These are phyloP conservation scores for cattle (Bos taurus) DNA, from an alignment of 2,113 vertebrate genomes.

Conservation along the genomic window DNA sequence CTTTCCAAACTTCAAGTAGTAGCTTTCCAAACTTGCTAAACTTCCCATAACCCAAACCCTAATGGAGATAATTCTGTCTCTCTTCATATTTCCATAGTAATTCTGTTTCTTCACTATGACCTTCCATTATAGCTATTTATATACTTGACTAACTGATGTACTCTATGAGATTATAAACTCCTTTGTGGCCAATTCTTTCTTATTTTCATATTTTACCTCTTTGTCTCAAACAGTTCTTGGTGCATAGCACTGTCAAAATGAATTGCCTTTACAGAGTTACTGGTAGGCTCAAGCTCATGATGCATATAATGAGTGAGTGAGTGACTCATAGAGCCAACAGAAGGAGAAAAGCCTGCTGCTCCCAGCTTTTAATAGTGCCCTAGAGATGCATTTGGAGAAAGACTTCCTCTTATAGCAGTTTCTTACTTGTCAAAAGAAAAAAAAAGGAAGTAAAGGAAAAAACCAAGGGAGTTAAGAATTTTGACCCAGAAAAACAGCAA, in stretches of 20 bases:
- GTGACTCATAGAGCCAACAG: background rate
- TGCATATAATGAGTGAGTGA: background rate
- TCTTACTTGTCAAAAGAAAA: background rate
- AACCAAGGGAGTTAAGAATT: background rate
- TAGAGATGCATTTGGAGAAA: slow-evolving; percentile 43
- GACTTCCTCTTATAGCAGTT: background rate
- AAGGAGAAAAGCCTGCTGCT: background rate
- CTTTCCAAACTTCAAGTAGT: background rate
- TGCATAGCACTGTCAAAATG: background rate
- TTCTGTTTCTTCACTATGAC: background rate
- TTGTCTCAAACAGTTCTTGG: background rate
- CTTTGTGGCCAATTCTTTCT: background rate
- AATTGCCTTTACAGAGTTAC: background rate
- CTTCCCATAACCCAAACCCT: background rate
- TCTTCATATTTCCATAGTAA: background rate
- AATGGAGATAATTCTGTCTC: background rate
- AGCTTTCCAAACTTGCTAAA: background rate
- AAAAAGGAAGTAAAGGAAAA: background rate
- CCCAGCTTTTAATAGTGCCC: slow-evolving; percentile 33
- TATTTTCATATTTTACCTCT: background rate
- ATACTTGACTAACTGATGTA: background rate
- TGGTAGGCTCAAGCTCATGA: background rate
- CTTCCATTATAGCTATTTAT: background rate
- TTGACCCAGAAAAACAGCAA: slow-evolving; percentile 40
- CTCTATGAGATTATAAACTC: background rate